Evolutionary conservation across 2,113 vertebrate species (phyloP).

Genomic region (Osmerus mordax): DNA sequence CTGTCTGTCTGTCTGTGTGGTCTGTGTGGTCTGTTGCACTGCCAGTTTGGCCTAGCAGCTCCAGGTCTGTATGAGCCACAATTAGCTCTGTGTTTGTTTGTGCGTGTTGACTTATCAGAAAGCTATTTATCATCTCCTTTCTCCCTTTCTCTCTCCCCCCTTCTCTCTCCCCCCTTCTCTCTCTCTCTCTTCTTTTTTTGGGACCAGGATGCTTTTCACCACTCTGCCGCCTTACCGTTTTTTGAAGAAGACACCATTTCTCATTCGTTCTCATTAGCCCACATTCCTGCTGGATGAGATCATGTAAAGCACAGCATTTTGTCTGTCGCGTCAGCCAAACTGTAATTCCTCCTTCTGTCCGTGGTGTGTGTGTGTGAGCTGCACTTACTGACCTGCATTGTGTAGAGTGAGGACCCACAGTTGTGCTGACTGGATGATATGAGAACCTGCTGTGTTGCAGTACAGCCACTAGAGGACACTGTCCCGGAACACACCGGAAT

Average conservation of each 20-base stretch:
- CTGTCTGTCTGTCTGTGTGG: too few relatives aligned
- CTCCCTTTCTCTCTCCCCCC: background rate
- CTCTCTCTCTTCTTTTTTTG: background rate
- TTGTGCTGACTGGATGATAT: background rate
- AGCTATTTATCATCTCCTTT: too few relatives aligned
- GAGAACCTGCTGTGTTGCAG: background rate
- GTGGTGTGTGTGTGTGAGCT: slow-evolving; percentile 17
- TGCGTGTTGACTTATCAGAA: too few relatives aligned
- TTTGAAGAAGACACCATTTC: background rate
- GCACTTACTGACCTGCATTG: too few relatives aligned
- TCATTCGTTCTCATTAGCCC: background rate
- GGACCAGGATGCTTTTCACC: too few relatives aligned
- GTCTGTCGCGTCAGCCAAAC: slow-evolving; percentile 67
- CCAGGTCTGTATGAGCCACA: too few relatives aligned
- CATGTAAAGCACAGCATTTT: slow-evolving; percentile 55
- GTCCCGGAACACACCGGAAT: background rate
- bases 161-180: background rate
- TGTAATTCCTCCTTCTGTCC: slow-evolving; percentile 47
- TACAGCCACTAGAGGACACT: background rate
- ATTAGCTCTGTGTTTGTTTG: too few relatives aligned
- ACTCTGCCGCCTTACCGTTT: background rate
- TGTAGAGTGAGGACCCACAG: too few relatives aligned
- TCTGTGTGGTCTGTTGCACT: too few relatives aligned
- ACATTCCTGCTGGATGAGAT: slow-evolving; percentile 67
- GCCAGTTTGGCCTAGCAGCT: too few relatives aligned